Evolutionary conservation across 1,140 invertebrate genomes (phyloP), one percentile per base, ranked within the genome.

Genomic region (Zaprionus kolodkinae): DNA sequence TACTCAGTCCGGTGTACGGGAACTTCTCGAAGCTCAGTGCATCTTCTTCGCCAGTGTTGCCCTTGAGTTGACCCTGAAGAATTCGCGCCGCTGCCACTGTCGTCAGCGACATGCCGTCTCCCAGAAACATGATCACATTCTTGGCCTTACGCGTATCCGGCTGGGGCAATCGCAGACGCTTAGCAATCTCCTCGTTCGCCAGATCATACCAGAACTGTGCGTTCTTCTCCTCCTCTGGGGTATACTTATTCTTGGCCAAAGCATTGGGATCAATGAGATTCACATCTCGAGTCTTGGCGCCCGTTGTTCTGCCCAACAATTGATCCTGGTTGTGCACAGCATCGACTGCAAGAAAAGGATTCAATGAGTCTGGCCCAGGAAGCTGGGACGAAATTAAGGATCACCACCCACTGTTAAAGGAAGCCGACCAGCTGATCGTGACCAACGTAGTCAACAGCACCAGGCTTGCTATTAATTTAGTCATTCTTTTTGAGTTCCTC

Each of bases 21-120:
- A 97, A 97, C 56, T 95, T 94, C 80, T 97, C 96, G 81, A 96
- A 97, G 50, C 94, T 94, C 50, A 97, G 92, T 12, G 94, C 83
- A 21, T 93, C 93, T 73, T 97, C 96, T 92, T 97, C 96, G 0
- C 94, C 96, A 2, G 92, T 79, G 12, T 86, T 82, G 5, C 94
- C 93, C 21, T 92, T 64, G 0, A 93, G 91, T 80, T 96, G 96
- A 0, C 96, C 96, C 72, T 95, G 94, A 45, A 94, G 94, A n/a
- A 96, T 95, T 33, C 96, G 92, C 13, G 95, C 95, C 0, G 96
- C 95, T 10, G 95, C 94, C 9, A 96, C 83, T 1, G 96, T 96
- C 2, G 95, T 91, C 25, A 96, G 87, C 0, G 96, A 96, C 96
- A 97, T 96, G 6, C 96, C 96, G 83, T 97, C 96, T 0, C 96